Conservation (phyloP, 2,797 vertebrate genomes). For the Galagoides demidoff region DNA sequence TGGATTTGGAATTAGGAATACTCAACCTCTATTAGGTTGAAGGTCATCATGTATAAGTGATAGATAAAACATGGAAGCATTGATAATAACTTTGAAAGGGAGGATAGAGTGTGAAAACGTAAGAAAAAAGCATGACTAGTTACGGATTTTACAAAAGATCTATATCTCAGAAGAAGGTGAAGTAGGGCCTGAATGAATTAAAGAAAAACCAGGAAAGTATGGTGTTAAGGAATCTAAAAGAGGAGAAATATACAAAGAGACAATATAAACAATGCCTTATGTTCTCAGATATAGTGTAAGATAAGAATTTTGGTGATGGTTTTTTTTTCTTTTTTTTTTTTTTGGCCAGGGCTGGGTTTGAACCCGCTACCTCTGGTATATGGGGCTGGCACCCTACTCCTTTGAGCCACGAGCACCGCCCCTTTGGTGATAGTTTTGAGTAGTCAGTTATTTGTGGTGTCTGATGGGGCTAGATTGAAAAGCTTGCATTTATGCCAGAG, state of each 20-base stretch:
- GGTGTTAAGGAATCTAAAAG: neutral
- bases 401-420: too few species aligned
- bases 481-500: neutral
- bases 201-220: constrained; percentile 24
- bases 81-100: constrained; percentile 3
- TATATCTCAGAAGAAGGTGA: neutral
- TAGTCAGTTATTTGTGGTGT: constrained; percentile 17
- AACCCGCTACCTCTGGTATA: too few species aligned
- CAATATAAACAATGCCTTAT: neutral
- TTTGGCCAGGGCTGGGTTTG: too few species aligned
- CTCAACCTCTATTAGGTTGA: neutral
- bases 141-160: constrained; percentile 15
- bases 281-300: neutral
- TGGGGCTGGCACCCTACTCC: too few species aligned
- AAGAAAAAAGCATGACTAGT: neutral
- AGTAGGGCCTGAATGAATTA: constrained; percentile 14
- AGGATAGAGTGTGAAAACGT: neutral
- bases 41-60: neutral
- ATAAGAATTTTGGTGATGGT: neutral
- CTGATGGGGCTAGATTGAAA: neutral
- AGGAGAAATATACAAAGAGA: neutral
- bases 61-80: neutral
- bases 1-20: neutral
- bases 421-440: neutral
- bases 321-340: neutral